phyloP scores from a whole-genome alignment of 2,797 vertebrate species.

The Serranus cabrilla region DNA sequence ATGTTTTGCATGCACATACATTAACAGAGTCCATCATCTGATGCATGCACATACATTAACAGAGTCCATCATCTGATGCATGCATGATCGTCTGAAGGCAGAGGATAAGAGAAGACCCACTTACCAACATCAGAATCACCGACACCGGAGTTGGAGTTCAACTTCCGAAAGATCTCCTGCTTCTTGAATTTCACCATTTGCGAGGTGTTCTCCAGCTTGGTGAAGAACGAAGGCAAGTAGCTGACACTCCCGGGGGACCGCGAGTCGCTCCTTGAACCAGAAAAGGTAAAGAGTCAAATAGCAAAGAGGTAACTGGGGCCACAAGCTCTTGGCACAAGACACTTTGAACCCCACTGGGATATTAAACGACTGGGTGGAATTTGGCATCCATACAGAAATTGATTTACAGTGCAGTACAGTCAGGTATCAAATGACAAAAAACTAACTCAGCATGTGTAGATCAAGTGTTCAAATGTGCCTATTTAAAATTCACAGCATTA shows the following conservation, averaged over 20 bases:
- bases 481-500: neutral
- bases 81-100: slow-evolving; percentile 40
- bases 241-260: slow-evolving; percentile 94
- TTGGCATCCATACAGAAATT: slow-evolving; percentile 11
- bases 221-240: slow-evolving; percentile 98
- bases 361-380: slow-evolving; percentile 11
- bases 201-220: slow-evolving; percentile 97
- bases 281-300: slow-evolving; percentile 43
- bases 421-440: slow-evolving; percentile 23
- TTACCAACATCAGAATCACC: slow-evolving; percentile 98
- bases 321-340: neutral
- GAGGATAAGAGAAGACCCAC: slow-evolving; percentile 78
- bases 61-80: slow-evolving; percentile 16
- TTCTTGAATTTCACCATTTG: slow-evolving; percentile 99
- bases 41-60: slow-evolving; percentile 20
- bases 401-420: slow-evolving; percentile 15
- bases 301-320: neutral
- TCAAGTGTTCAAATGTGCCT: neutral
- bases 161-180: slow-evolving; percentile 99
- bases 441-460: neutral
- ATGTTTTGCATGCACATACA: slow-evolving; percentile 15
- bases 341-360: slow-evolving; percentile 12
- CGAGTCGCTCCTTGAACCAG: slow-evolving; percentile 91
- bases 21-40: slow-evolving; percentile 7
- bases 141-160: slow-evolving; percentile 96